Evolutionary conservation across 2,888 invertebrate species (phyloP), one percentile per base, ranked within the genome.

Genomic region (Nebria salina): DNA sequence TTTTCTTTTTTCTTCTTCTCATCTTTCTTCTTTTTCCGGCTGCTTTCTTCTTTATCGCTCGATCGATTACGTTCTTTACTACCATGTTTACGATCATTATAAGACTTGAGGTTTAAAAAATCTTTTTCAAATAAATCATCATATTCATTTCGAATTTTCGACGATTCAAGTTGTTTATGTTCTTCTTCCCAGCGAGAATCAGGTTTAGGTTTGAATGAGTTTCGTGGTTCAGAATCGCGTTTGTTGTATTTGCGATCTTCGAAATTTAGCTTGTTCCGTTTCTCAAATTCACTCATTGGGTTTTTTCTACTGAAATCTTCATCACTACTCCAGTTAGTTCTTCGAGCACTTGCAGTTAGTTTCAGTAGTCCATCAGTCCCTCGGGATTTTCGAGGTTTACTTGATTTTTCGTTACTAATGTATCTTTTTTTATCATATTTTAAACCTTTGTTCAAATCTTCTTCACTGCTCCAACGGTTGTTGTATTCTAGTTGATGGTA

Each of bases 291-390:
- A 26, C 26, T 54, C 9, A 54, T 11, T 20, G 13, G 43, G 43
- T 78, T 80, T 70, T 13, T 34, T 68, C n/a, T 75, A 26, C 68
- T 70, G 26, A 64, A 80, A 41, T 75, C 80, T 75, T 80, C 80
- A 15, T 80, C 80, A 26, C 72, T 70, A 41, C 80, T 80, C 80
- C 80, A 80, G 68, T 80, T 54, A 6, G 75, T 75, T 64, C 25
- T 75, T 75, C 65, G 65, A 43, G 41, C 11, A 73, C 41, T 73
- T 26, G n/a, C 11, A 34, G 34, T 41, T 13, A 72, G 65, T 54
- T 75, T 75, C 15, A 20, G 65, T 65, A 64, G 64, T 81, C 83
- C 83, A 66, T 82, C 82, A 11, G 82, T 80, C 20, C 79, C 78
- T 43, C 82, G 26, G 42, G 82, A 76, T 42, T 81, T 64, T 6